These are phyloP conservation scores for Neodiprion virginianus DNA, from an alignment of 1,140 invertebrate genomes.

Conservation along the genomic window DNA sequence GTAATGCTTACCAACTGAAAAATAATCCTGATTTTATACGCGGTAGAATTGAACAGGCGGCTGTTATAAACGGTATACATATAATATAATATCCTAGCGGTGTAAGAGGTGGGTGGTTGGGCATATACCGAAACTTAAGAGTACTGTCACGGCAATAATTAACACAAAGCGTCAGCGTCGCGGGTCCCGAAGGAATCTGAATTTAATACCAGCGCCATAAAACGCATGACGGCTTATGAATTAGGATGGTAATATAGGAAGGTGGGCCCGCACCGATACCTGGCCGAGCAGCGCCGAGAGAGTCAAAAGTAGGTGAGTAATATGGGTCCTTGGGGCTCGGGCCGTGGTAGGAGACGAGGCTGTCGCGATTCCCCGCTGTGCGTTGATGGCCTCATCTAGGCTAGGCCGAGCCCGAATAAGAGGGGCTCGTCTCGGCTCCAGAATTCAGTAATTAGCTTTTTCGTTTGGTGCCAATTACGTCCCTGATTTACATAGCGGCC, in stretches of 20 bases:
- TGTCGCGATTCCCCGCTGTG: constrained; percentile 56
- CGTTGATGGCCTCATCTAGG: constrained; percentile 51
- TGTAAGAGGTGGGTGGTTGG: background rate
- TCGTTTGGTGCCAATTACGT: constrained; percentile 56
- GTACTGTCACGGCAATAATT: constrained; percentile 7
- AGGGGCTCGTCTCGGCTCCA: constrained; percentile 21
- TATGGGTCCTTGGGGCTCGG: constrained; percentile 38
- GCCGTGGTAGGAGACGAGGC: constrained; percentile 41
- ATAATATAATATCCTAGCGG: too few relatives aligned
- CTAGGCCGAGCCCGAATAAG: constrained; percentile 25
- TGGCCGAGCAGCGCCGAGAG: constrained; percentile 10
- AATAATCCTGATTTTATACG: too few relatives aligned
- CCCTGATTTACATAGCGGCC: constrained; percentile 56
- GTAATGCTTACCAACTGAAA: too few relatives aligned
- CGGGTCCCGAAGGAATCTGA: constrained; percentile 37
- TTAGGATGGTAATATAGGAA: constrained; percentile 38
- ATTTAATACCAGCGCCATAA: constrained; percentile 52
- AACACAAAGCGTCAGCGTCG: background rate
- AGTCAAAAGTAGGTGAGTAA: constrained; percentile 41
- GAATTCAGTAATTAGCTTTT: constrained; percentile 49
- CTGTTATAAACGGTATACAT: too few relatives aligned
- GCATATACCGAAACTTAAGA: background rate
- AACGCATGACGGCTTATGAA: constrained; percentile 52
- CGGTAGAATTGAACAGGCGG: too few relatives aligned
- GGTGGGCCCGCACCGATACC: constrained; percentile 25